Evolutionary conservation across 2,888 invertebrate species (phyloP), one percentile per base, ranked within the genome.

Genomic region (Altica lythri): DNA sequence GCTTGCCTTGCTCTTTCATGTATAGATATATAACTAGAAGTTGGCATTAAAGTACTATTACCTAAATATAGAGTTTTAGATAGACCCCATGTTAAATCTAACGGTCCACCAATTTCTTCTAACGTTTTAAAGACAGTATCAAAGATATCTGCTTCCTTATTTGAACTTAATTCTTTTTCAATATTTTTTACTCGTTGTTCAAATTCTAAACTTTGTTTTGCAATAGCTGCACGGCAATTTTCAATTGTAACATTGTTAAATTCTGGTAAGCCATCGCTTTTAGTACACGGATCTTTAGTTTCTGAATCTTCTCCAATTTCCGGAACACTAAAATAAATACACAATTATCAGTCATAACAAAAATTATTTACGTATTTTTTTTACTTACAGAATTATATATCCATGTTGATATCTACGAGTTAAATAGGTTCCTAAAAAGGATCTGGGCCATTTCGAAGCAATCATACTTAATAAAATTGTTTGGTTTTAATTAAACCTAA

Each of bases 11-110:
- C 90, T 63, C 93, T 80, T 57, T 89, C 86, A 67, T 92, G 90
- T 60, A 95, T 86, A 67, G 88, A 84, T 65, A 88, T 76, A 68
- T 91, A 93, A 38, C 83, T 84, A 65, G 87, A 86, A 2, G 88
- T 86, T 0, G 92, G 90, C 85, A 93, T 90, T 8, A 88, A 72
- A 1, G 86, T 85, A 67, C 86, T 87, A 68, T 90, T 89, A 3
- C 90, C 89, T 43, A 90, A 77, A 70, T 90, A 92, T 8, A 95
- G 75, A 2, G 90, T 86, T 75, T 93, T 94, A 0, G 92, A 87
- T 64, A 93, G 81, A 6, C 92, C 91, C 92, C 92, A 94, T 2
- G 91, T 91, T 42, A 86, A 83, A 70, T 92, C 90, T 40, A 96
- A 75, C 6, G 89, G 86, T 1, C 83, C 80, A 22, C 86, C 85